Evolutionary conservation across 2,888 invertebrate genomes (phyloP).

Genomic region (Drosophila birchii): DNA sequence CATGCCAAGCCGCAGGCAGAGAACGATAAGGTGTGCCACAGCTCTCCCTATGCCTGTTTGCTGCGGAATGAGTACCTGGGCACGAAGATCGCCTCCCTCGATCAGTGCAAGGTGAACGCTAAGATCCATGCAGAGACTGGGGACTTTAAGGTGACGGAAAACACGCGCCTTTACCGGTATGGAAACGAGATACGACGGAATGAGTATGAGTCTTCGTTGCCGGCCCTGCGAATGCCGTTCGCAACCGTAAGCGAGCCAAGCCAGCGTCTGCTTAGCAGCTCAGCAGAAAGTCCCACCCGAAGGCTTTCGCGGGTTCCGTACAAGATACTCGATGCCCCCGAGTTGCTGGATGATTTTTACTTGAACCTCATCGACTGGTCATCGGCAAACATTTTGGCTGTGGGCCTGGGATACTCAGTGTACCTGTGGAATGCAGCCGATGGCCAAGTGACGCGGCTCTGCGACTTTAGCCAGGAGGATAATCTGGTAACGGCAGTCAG

Average conservation of each 20-base stretch:
- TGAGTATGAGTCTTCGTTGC: neutral
- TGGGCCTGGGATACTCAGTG: constrained; percentile 98
- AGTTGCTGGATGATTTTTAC: constrained; percentile 96
- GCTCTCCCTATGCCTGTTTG: constrained; percentile 26
- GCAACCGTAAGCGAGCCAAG: constrained; percentile 24
- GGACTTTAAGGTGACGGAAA: constrained; percentile 19
- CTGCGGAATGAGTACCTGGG: constrained; percentile 41
- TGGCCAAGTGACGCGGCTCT: constrained; percentile 97
- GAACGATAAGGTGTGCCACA: neutral
- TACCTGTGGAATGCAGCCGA: constrained; percentile 99
- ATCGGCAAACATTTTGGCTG: constrained; percentile 98
- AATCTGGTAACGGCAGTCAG: constrained; percentile 99
- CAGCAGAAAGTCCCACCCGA: constrained; percentile 87
- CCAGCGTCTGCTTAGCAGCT: constrained; percentile 29
- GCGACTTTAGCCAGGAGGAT: constrained; percentile 95
- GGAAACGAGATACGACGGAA: neutral
- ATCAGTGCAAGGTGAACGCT: constrained; percentile 7
- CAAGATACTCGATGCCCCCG: constrained; percentile 87
- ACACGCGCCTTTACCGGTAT: constrained; percentile 24
- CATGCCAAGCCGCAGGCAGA: neutral
- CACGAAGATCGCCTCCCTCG: constrained; percentile 20
- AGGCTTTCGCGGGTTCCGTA: constrained; percentile 99
- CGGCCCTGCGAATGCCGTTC: constrained; percentile 4
- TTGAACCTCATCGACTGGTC: constrained; percentile 99
- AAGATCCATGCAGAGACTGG: constrained; percentile 23